phyloP scores from a whole-genome alignment of 64 coral and sea anemone species.

The Cladopsammia gracilis region DNA sequence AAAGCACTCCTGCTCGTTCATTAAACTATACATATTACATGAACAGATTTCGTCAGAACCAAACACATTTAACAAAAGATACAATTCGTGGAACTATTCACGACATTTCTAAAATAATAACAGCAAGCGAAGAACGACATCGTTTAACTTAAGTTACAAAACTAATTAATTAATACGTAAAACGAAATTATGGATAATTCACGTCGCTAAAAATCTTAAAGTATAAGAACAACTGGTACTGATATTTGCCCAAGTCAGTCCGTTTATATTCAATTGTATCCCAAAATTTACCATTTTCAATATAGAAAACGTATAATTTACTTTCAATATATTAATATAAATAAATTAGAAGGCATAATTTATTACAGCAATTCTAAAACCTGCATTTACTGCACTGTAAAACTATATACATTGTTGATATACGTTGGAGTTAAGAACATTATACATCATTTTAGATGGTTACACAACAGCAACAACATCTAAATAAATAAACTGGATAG shows the following conservation, averaged over 20 bases:
- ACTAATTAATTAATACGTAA: too few relatives aligned
- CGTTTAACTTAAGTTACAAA: too few relatives aligned
- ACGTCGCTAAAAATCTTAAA: background rate
- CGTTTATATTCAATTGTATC: background rate
- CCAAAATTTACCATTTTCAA: background rate
- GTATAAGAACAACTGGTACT: background rate
- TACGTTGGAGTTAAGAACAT: background rate
- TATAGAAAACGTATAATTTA: constrained; percentile 11
- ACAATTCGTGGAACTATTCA: too few relatives aligned
- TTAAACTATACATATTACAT: too few relatives aligned
- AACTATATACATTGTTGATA: background rate
- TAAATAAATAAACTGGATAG: background rate
- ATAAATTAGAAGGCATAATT: background rate
- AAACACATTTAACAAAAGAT: too few relatives aligned
- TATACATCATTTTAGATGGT: too few relatives aligned
- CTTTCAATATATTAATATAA: constrained; percentile 7
- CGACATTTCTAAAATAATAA: too few relatives aligned
- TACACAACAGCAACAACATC: too few relatives aligned
- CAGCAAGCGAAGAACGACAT: too few relatives aligned
- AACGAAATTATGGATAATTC: too few relatives aligned
- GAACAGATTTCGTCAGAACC: too few relatives aligned
- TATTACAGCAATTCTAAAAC: background rate
- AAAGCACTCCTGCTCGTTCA: too few relatives aligned
- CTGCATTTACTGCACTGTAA: background rate
- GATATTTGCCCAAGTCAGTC: background rate